phyloP scores from a whole-genome alignment of 2,888 invertebrate species.

The Nomada fabriciana region DNA sequence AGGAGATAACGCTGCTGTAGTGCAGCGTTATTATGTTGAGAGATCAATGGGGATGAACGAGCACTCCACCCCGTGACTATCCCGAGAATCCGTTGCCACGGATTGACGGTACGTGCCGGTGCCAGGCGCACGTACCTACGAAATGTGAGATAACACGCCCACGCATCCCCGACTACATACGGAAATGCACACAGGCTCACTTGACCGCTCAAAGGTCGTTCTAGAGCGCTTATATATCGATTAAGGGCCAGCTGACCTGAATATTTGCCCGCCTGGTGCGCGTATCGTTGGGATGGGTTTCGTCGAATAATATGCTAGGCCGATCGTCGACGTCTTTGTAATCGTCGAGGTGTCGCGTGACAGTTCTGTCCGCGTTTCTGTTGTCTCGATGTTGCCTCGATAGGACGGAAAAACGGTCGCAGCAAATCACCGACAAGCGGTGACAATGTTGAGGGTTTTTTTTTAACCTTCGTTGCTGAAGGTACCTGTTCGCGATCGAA shows the following conservation, averaged over 20 bases:
- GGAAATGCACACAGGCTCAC: constrained; percentile 55
- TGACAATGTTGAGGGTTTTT: not conserved
- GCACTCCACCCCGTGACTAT: constrained; percentile 51
- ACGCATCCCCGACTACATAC: constrained; percentile 63
- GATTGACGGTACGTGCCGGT: constrained; percentile 68
- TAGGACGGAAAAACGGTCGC: not conserved
- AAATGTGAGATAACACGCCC: constrained; percentile 69
- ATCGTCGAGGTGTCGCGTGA: not conserved
- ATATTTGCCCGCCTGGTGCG: constrained; percentile 47
- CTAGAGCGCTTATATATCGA: constrained; percentile 64
- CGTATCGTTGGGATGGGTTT: constrained; percentile 4
- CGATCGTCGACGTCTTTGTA: not conserved
- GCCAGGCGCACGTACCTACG: constrained; percentile 70
- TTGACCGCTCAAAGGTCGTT: constrained; percentile 59
- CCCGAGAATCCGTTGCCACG: constrained; percentile 63
- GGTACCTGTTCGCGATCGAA: too few relatives aligned
- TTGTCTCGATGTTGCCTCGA: not conserved
- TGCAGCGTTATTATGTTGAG: constrained; percentile 61
- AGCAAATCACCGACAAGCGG: not conserved
- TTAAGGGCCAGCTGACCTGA: constrained; percentile 65
- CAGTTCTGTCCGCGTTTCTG: not conserved
- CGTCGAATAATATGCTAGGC: constrained; percentile 12
- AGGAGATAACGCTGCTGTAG: constrained; percentile 16
- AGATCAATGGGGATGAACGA: constrained; percentile 52
- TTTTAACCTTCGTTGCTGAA: too few relatives aligned